These are phyloP conservation scores for Zaprionus vittiger DNA, from an alignment of 1,140 invertebrate species.

Conservation along the genomic window DNA sequence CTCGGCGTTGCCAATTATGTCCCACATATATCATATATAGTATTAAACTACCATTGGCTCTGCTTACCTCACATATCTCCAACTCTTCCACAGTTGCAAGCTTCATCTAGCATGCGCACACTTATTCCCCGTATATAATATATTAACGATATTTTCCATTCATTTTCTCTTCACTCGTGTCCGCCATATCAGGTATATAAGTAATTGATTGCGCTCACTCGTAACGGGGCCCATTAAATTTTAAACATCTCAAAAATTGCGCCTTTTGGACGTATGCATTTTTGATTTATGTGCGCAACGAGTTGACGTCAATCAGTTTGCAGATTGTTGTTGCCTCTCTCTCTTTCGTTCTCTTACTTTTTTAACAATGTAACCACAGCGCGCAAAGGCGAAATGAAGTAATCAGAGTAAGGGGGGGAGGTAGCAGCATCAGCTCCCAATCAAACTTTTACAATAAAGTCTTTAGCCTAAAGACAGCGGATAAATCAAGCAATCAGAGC, in stretches of 20 bases:
- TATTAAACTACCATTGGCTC: no score
- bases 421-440: slow-evolving; percentile 48
- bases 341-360: not conserved
- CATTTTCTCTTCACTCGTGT: not conserved
- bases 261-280: slow-evolving; percentile 70
- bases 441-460: slow-evolving; percentile 82
- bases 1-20: no score
- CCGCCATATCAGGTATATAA: slow-evolving; percentile 31
- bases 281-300: slow-evolving; percentile 66
- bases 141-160: not conserved
- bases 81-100: not conserved
- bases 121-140: not conserved
- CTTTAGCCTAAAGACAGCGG: slow-evolving; percentile 78
- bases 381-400: slow-evolving; percentile 50
- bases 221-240: slow-evolving; percentile 59
- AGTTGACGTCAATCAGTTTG: slow-evolving; percentile 68
- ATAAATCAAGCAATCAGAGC: slow-evolving; percentile 75
- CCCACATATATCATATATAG: no score
- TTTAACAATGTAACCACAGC: slow-evolving; percentile 8
- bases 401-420: slow-evolving; percentile 36
- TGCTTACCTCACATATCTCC: not conserved
- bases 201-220: slow-evolving; percentile 64
- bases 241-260: slow-evolving; percentile 73
- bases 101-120: not conserved
- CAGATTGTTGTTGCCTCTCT: slow-evolving; percentile 14